Evolutionary conservation across 1,140 invertebrate species (phyloP), one percentile per base, ranked within the genome.

Genomic region (Heliothis subflexa): DNA sequence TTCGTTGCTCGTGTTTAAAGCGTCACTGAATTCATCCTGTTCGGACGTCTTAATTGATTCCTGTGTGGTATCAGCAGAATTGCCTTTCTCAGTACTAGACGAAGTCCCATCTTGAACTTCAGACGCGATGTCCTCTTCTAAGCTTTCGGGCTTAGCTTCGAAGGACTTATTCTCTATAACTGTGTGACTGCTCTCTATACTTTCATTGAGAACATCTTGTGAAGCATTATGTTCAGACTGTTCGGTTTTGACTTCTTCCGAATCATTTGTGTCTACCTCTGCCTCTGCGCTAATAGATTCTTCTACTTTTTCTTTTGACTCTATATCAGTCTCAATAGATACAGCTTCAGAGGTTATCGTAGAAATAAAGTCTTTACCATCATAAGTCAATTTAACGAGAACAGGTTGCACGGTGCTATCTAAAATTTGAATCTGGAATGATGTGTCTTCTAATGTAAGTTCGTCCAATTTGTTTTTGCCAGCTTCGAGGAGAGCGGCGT

Each of bases 401-500:
- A 82, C 86, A 9, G 94, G 94, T 79, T 94, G 89, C 21, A 88
- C 91, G 40, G 90, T 84, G 78, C 89, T 94, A 88, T 95, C 94
- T 87, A 95, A 85, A 80, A 95, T 92, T 88, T 95, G 91, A 75
- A 94, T 94, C 81, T 94, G 89, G 84, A 95, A 95, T 88, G 93
- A 92, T 0, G 87, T 86, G 49, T 86, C 83, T 70, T 94, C 91
- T 11, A 88, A 87, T 13, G 91, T 89, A 45, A 95, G 79, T 76
- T 95, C 94, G 16, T 93, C 86, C 59, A 96, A 94, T 82, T 95
- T 95, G 18, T 91, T 88, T 81, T 92, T 92, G 2, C 93, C 92
- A 79, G 85, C 86, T 79, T 95, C 86, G 50, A 94, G 92, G 80
- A 93, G 94, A 5, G 78, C 71, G 13, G 79, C 82, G 40, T 89